Conservation (phyloP, 2,113 vertebrate genomes). For the Bubo scandiacus region DNA sequence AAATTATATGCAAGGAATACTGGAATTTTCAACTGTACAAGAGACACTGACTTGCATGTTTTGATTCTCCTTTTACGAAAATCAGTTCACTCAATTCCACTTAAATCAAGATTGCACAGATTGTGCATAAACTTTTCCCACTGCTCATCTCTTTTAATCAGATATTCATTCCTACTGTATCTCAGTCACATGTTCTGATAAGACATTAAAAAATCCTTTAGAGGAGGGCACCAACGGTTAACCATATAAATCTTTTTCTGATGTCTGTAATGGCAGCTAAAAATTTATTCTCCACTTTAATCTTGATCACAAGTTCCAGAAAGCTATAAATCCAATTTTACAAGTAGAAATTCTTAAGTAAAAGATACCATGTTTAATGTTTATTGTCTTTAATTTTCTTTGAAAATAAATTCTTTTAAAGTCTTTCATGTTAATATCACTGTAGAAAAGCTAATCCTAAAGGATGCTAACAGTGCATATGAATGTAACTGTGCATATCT, state of each 20-base stretch:
- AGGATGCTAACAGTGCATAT: background rate
- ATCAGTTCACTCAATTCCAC: background rate
- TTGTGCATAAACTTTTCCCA: background rate
- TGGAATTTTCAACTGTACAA: background rate
- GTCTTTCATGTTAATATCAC: background rate
- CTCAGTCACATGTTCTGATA: background rate
- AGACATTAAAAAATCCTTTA: background rate
- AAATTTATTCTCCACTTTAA: background rate
- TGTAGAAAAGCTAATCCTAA: background rate
- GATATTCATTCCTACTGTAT: background rate
- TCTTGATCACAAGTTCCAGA: background rate
- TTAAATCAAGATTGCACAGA: background rate
- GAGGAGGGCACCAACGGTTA: background rate
- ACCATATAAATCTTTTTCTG: background rate
- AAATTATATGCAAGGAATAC: background rate
- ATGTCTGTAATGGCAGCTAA: background rate
- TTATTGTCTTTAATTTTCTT: background rate
- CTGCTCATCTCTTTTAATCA: background rate
- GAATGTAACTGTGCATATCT: background rate
- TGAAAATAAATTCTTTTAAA: background rate
- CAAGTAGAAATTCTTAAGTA: background rate
- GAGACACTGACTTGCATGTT: background rate
- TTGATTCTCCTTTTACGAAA: background rate
- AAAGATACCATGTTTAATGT: background rate
- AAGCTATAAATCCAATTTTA: background rate